These are phyloP conservation scores for Trichopoda pennipes DNA, from an alignment of 2,888 invertebrate species.

Conservation along the genomic window DNA sequence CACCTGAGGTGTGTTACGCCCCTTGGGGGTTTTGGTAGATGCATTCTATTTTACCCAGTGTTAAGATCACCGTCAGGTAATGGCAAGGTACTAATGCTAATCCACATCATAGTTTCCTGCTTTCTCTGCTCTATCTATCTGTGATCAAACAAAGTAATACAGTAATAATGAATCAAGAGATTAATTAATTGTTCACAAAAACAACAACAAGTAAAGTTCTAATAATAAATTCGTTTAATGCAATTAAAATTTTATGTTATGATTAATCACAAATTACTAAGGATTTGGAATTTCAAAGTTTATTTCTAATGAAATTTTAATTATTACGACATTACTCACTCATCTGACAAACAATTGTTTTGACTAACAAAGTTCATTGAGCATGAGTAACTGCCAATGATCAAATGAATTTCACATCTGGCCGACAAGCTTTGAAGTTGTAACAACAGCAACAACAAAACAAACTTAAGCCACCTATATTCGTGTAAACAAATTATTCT, in stretches of 20 bases:
- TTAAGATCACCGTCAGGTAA: no score
- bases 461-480: conserved; percentile 8
- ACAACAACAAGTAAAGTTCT: no score
- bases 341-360: conserved; percentile 41
- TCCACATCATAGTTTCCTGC: no score
- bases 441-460: conserved; percentile 20
- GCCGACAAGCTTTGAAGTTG: not conserved
- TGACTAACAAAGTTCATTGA: conserved; percentile 43
- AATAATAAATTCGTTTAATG: no score
- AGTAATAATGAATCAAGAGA: no score
- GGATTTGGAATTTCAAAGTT: conserved; percentile 9
- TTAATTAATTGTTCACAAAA: no score
- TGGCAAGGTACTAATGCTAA: no score
- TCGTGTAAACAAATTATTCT: not conserved
- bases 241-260: not conserved
- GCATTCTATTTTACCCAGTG: no score
- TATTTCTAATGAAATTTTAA: conserved; percentile 30
- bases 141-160: no score
- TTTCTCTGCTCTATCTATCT: no score
- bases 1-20: no score
- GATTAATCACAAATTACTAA: conserved; percentile 28
- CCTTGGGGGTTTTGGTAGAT: no score
- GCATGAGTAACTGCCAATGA: conserved; percentile 50
- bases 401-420: conserved; percentile 23
- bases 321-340: conserved; percentile 53